A percentile compares a stretch with the other conserved stretches of the same genome.
Conservation (phyloP, 92 coral and sea anemone species). For the Porites evermanni region DNA sequence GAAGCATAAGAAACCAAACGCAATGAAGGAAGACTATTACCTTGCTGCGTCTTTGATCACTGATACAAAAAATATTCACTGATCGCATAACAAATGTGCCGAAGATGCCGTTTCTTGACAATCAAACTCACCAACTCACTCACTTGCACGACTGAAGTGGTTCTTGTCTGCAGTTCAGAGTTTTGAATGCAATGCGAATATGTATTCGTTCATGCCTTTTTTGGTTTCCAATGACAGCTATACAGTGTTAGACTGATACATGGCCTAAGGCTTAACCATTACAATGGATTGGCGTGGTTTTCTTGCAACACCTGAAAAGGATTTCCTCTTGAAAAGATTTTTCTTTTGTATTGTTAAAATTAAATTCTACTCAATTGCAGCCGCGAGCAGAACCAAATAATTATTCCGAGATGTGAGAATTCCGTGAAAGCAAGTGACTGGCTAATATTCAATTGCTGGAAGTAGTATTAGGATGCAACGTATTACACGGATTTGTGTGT, state of each 20-base stretch:
- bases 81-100: too few species aligned
- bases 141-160: too few species aligned
- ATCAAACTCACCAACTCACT: too few species aligned
- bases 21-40: slow-evolving; percentile 1
- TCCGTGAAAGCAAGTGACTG: background rate
- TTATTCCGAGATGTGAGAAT: background rate
- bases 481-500: slow-evolving; percentile 10
- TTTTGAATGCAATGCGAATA: slow-evolving; percentile 11
- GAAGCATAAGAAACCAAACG: too few species aligned
- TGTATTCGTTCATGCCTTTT: background rate
- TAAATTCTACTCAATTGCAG: background rate
- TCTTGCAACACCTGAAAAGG: background rate
- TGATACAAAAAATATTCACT: background rate
- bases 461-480: background rate
- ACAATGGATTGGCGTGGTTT: slow-evolving; percentile 8
- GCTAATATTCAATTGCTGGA: background rate
- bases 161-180: background rate
- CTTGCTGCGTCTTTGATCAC: background rate
- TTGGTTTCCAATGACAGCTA: slow-evolving; percentile 26
- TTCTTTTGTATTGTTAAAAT: background rate
- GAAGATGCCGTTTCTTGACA: too few species aligned
- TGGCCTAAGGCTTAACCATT: slow-evolving; percentile 9
- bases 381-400: background rate
- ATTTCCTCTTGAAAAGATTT: background rate
- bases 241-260: background rate